A percentile compares a stretch with the other conserved stretches of the same genome.
Evolutionary conservation across 2,888 invertebrate species (phyloP).

Genomic region (Macropis europaea): DNA sequence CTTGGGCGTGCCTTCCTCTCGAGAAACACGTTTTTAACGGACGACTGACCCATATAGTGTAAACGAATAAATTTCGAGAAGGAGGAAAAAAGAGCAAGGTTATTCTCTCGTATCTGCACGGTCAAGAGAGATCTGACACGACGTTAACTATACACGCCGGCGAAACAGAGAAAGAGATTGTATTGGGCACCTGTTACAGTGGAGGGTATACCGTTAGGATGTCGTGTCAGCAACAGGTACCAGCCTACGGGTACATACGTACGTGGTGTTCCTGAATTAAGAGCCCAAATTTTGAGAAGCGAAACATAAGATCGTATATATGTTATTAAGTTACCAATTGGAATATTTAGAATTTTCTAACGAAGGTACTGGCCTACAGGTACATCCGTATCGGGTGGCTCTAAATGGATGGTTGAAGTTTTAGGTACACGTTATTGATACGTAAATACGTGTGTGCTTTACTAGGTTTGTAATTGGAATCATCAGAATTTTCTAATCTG

Average conservation of each 20-base stretch:
- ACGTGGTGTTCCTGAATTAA: no score
- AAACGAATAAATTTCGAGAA: constrained; percentile 61
- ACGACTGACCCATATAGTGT: constrained; percentile 72
- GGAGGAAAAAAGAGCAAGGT: constrained; percentile 20
- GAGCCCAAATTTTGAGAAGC: no score
- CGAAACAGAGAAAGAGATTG: constrained; percentile 56
- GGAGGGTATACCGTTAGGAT: constrained; percentile 76
- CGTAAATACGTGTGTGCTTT: no score
- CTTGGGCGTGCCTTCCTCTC: constrained; percentile 29
- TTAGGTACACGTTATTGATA: no score
- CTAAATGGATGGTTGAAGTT: no score
- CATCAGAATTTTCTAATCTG: no score
- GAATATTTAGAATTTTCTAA: no score
- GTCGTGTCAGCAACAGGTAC: constrained; percentile 74
- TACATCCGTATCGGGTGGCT: no score
- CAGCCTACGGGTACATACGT: constrained; percentile 48
- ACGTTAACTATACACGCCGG: constrained; percentile 58
- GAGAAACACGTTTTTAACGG: constrained; percentile 65
- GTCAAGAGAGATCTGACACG: constrained; percentile 15
- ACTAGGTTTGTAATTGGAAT: no score
- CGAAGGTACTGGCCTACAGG: no score
- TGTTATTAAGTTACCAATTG: no score
- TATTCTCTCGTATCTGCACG: constrained; percentile 3
- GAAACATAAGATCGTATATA: no score
- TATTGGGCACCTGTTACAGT: constrained; percentile 77